Percentiles rank a stretch among this genome's conserved stretches.
Evolutionary conservation across 2,888 invertebrate species (phyloP).

Genomic region (Drosophila dives): DNA sequence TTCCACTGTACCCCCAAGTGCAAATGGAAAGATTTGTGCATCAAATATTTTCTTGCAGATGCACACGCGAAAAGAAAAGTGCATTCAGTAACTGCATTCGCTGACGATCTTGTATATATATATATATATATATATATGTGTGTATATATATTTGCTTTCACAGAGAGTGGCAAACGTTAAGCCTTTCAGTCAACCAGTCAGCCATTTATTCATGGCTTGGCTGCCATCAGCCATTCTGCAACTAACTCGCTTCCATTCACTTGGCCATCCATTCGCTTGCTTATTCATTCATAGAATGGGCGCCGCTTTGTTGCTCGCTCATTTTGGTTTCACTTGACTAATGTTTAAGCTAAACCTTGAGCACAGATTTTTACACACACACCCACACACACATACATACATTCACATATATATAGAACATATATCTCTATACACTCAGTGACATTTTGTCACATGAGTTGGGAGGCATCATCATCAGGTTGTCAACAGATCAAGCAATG

Average conservation of each 20-base stretch:
- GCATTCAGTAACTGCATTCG: slow-evolving; percentile 40
- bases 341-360: slow-evolving; percentile 72
- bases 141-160: slow-evolving; percentile 5
- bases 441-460: slow-evolving; percentile 24
- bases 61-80: slow-evolving; percentile 43
- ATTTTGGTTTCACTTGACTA: slow-evolving; percentile 73
- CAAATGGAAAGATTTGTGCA: background rate
- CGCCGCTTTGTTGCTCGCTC: slow-evolving; percentile 73
- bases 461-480: slow-evolving; percentile 55
- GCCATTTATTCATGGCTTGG: slow-evolving; percentile 49
- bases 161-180: slow-evolving; percentile 8
- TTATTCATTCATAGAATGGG: slow-evolving; percentile 53
- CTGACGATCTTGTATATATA: slow-evolving; percentile 26
- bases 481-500: slow-evolving; percentile 46
- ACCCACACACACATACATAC: slow-evolving; percentile 11
- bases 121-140: background rate
- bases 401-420: background rate
- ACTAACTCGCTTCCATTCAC: slow-evolving; percentile 22
- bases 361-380: slow-evolving; percentile 35
- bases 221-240: slow-evolving; percentile 29
- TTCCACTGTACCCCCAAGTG: slow-evolving; percentile 13
- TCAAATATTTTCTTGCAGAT: slow-evolving; percentile 40
- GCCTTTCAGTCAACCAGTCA: slow-evolving; percentile 53
- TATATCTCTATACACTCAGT: background rate
- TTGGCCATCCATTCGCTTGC: slow-evolving; percentile 43